A percentile compares a stretch with the other conserved stretches of the same genome.
phyloP scores from a whole-genome alignment of 2,888 invertebrate genomes.

The Parascotia fuliginaria region DNA sequence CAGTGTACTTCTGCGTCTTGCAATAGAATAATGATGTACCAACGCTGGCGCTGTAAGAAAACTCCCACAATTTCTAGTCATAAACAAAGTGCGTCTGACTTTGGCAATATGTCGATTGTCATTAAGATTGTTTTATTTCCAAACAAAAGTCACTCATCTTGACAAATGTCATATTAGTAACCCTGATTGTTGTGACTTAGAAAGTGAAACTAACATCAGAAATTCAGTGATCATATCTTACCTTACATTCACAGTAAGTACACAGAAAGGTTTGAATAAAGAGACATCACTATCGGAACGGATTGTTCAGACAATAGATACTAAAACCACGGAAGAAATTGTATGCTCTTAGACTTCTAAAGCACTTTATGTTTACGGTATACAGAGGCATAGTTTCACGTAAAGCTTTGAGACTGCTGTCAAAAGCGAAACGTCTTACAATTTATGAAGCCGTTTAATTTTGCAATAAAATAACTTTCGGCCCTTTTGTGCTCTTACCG shows the following conservation, averaged over 20 bases:
- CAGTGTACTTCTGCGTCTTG: conserved; percentile 61
- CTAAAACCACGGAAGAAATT: conserved; percentile 21
- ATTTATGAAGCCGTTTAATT: conserved; percentile 66
- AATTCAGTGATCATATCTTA: conserved; percentile 30
- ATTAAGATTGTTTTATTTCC: conserved; percentile 13
- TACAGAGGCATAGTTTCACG: conserved; percentile 59
- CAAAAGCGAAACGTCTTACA: conserved; percentile 57
- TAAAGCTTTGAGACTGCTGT: conserved; percentile 54
- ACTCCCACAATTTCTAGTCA: conserved; percentile 31
- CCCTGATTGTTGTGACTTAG: conserved; percentile 19
- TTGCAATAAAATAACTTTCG: conserved; percentile 68
- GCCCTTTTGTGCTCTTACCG: conserved; percentile 55
- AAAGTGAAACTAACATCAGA: conserved; percentile 26
- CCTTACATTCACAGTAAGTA: conserved; percentile 18
- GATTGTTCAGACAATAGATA: conserved; percentile 20
- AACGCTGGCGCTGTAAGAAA: conserved; percentile 42
- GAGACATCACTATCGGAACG: conserved; percentile 25
- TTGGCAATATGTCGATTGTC: conserved; percentile 14
- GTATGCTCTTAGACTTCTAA: conserved; percentile 12
- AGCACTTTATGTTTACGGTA: conserved; percentile 17
- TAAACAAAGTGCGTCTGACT: conserved; percentile 14
- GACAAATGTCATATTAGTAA: conserved; percentile 18
- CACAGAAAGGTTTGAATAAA: conserved; percentile 19
- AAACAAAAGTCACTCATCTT: conserved; percentile 5
- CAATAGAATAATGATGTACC: conserved; percentile 64